Base-by-base conservation (phyloP, 1,140 invertebrate species). In the Berghia stephanieae region DNA sequence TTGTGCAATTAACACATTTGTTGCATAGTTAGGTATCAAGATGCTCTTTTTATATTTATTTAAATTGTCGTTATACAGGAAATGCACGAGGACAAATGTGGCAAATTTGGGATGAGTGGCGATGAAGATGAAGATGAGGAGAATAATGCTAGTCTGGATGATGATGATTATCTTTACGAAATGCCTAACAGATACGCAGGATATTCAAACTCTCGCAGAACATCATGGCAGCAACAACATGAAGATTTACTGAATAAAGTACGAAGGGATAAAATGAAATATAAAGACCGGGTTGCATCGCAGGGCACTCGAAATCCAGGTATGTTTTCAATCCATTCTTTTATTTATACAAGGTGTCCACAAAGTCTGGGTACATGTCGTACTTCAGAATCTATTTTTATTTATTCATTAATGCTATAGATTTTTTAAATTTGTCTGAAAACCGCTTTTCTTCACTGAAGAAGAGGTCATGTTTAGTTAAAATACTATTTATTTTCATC, bases 31-130 rank as follows among this genome's bases (percentile, higher is more conserved):
- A 75, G 72, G 75, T 79, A 42, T 27, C 5, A 24, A 49, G n/a
- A 60, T 27, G 34, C 38, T 21, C 24, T 38, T 13, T 38, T 31
- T 34, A 31, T 69, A 24, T 68, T 55, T 55, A 46, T 67, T 71
- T 70, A 66, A 42, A 75, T 46, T 79, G 52, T 75, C 55, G 57
- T 46, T 67, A 36, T 8, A 16, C 63, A 83, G 82, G 78, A 71
- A 27, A 57, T 76, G 44, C 84, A 85, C 74, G 83, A 84, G 75
- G 79, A 79, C 67, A 77, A 79, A n/a, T 84, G 83, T 79, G 83
- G 80, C 27, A 78, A 67, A 42, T 81, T 81, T 78, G 81, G 80
- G 42, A 63, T 67, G 2, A 78, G 76, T 24, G 78, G 66, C 71
- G 81, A 83, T 21, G 74, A 75, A 34, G 77, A 79, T 27, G 44